Evolutionary conservation across 2,888 invertebrate genomes (phyloP), one percentile per base, ranked within the genome.

Genomic region (Drosophila setosimentum): DNA sequence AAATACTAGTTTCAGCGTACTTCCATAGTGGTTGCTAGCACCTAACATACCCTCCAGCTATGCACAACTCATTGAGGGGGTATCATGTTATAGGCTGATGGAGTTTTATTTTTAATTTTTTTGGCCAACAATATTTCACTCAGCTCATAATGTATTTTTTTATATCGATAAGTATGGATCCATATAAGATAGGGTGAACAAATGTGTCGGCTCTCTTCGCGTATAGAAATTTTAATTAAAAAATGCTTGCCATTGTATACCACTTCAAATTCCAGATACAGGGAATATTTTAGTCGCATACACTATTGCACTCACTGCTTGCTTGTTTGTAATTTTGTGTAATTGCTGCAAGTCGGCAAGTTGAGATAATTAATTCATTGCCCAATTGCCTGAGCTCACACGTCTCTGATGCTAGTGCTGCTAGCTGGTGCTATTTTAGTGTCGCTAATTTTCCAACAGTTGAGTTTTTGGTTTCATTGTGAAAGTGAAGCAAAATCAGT

Each of bases 361-460:
- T 62, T 78, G 72, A 69, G 70, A 67, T 76, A 80, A 82, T 80
- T 83, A 76, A 80, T 80, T 83, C 75, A 75, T 85, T 83, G 76
- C 84, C 62, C 76, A 82, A 82, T 82, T 78, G 74, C 50, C 65
- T 76, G 69, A 73, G 64, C 68, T 66, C 62, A 66, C 68, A 70
- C 62, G 3, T 42, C 21, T 13, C 1, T 45, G 21, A 10, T 40
- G 4, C 0, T n/a, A n/a, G 13, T 3, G 42, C 3, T 21, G n/a
- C 21, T 13, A n/a, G 21, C 0, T 45, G 45, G 35, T 27, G 69
- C 66, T 63, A 76, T 67, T 84, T 81, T 76, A 84, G 82, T 84
- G 84, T 84, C 84, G 77, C 84, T 81, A 79, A 83, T 81, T 83
- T 81, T 80, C 83, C 73, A 80, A 73, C 68, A 78, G 75, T 82